Percentiles rank a stretch among this genome's conserved stretches.
These are phyloP conservation scores for Metridium senile DNA, from an alignment of 92 coral and sea anemone genomes.

Conservation along the genomic window DNA sequence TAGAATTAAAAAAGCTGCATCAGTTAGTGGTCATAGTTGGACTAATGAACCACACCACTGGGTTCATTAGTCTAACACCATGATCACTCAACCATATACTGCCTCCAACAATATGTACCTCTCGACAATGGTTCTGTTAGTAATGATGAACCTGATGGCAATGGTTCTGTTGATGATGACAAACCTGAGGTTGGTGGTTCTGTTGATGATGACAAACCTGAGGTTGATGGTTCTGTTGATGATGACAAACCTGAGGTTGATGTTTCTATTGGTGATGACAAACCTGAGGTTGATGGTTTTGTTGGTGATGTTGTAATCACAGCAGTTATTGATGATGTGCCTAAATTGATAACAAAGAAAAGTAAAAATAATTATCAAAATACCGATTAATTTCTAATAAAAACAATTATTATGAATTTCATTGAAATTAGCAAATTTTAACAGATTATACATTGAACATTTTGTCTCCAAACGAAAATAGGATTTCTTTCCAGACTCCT, in stretches of 20 bases:
- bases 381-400: too few species aligned
- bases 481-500: too few species aligned
- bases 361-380: too few species aligned
- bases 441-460: too few species aligned
- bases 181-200: background rate
- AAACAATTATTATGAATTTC: too few species aligned
- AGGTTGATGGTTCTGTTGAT: background rate
- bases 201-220: background rate
- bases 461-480: too few species aligned
- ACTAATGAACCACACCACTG: background rate
- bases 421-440: too few species aligned
- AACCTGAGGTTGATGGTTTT: background rate
- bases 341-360: too few species aligned
- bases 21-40: background rate
- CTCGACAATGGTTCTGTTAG: background rate
- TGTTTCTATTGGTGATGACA: background rate
- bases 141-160: background rate
- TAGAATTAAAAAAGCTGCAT: too few species aligned
- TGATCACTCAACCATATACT: background rate
- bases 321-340: background rate
- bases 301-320: background rate
- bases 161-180: background rate
- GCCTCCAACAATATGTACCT: too few species aligned
- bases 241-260: background rate
- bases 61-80: background rate